A percentile compares a stretch with the other conserved stretches of the same genome.
phyloP scores from a whole-genome alignment of 2,797 vertebrate genomes.

The Scomberomorus guttatus region DNA sequence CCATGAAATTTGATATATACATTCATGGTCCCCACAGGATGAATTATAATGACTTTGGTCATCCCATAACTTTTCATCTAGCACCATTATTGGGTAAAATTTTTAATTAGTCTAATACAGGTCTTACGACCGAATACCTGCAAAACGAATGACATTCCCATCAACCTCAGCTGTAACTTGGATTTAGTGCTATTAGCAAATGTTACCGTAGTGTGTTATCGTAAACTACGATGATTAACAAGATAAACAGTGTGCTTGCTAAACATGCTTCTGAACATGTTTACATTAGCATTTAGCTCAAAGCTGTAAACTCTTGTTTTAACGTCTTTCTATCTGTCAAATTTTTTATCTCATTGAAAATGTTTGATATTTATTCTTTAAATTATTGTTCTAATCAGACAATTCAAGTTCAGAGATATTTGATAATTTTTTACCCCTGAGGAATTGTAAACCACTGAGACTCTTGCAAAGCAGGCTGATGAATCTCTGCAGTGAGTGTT shows the following conservation, averaged over 20 bases:
- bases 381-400: not conserved
- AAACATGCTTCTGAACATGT: too few species aligned
- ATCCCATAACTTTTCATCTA: not conserved
- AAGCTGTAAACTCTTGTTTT: not conserved
- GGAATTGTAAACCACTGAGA: conserved; percentile 10
- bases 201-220: not conserved
- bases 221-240: not conserved
- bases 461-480: conserved; percentile 73
- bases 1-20: not conserved
- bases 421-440: not conserved
- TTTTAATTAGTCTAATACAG: not conserved
- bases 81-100: not conserved
- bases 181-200: not conserved
- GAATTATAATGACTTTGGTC: not conserved
- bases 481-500: conserved; percentile 86
- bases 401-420: not conserved
- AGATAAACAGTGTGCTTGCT: too few species aligned
- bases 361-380: not conserved
- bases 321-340: not conserved
- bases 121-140: not conserved
- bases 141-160: not conserved
- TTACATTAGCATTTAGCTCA: not conserved
- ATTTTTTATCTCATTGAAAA: too few species aligned
- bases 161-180: not conserved
- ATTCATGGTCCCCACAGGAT: not conserved